Evolutionary conservation across 2,888 invertebrate genomes (phyloP).

Genomic region (Cepaea hortensis): DNA sequence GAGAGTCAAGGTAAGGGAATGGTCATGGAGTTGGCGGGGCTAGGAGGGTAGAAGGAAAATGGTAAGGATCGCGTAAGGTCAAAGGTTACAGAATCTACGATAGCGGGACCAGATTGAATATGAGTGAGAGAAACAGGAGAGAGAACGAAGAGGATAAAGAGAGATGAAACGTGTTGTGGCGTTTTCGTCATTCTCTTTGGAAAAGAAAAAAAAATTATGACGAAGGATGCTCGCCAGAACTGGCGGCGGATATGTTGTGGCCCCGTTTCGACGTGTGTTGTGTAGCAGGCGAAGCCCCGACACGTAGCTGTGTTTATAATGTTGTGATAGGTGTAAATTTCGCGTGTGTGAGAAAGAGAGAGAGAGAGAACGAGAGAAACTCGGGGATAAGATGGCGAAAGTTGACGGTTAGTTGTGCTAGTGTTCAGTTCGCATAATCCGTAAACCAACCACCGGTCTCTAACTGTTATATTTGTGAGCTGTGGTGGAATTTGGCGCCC

Average conservation of each 20-base stretch:
- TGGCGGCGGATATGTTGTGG: neutral
- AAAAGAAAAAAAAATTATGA: neutral
- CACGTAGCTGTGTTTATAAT: neutral
- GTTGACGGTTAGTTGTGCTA: constrained; percentile 5
- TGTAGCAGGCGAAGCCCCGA: neutral
- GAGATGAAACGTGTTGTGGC: neutral
- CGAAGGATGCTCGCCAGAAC: neutral
- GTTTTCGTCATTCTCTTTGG: neutral
- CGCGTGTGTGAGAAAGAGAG: neutral
- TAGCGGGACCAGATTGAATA: constrained; percentile 1
- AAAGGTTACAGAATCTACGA: constrained; percentile 36
- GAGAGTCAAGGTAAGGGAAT: constrained; percentile 16
- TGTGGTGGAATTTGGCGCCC: constrained; percentile 8
- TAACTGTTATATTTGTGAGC: neutral
- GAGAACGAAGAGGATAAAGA: neutral
- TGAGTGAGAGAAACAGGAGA: constrained; percentile 15
- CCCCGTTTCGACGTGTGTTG: constrained; percentile 25
- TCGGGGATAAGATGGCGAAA: constrained; percentile 18
- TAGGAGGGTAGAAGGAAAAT: neutral
- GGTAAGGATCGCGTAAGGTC: constrained; percentile 28
- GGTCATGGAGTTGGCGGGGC: neutral
- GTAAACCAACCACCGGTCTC: neutral
- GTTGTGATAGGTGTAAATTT: constrained; percentile 11
- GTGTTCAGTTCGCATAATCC: neutral
- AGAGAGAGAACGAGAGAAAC: constrained; percentile 4